These are phyloP conservation scores for Synodontis membranacea DNA, from an alignment of 2,113 vertebrate species.

Conservation along the genomic window DNA sequence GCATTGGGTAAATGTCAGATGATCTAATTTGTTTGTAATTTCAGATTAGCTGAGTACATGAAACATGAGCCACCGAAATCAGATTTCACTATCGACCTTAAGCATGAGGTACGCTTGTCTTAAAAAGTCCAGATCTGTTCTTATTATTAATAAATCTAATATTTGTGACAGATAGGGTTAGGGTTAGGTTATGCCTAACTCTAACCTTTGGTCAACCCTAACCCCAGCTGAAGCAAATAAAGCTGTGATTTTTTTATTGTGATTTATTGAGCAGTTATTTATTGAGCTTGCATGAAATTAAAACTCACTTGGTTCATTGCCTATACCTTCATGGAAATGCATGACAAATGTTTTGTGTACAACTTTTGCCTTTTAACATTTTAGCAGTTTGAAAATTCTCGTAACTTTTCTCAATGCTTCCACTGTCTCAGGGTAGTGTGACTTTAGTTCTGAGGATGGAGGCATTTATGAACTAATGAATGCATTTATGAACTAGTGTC, in stretches of 20 bases:
- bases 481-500: not conserved
- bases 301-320: not conserved
- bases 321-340: not conserved
- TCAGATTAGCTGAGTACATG: slow-evolving; percentile 80
- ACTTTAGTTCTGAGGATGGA: not conserved
- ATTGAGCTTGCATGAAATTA: not conserved
- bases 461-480: not conserved
- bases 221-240: not conserved
- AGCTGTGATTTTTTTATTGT: not conserved
- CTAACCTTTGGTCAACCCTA: too few species aligned
- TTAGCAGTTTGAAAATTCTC: not conserved
- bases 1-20: not conserved
- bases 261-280: too few species aligned
- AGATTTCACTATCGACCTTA: slow-evolving; percentile 92
- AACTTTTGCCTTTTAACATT: not conserved
- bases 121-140: not conserved
- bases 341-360: not conserved
- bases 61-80: slow-evolving; percentile 81
- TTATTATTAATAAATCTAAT: too few species aligned
- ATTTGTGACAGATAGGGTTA: too few species aligned
- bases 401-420: not conserved
- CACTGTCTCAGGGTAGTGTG: not conserved
- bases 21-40: slow-evolving; percentile 48
- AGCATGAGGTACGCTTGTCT: slow-evolving; percentile 79
- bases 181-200: too few species aligned